Base-by-base conservation (phyloP, 2,888 invertebrate species). In the Euproctis similis region DNA sequence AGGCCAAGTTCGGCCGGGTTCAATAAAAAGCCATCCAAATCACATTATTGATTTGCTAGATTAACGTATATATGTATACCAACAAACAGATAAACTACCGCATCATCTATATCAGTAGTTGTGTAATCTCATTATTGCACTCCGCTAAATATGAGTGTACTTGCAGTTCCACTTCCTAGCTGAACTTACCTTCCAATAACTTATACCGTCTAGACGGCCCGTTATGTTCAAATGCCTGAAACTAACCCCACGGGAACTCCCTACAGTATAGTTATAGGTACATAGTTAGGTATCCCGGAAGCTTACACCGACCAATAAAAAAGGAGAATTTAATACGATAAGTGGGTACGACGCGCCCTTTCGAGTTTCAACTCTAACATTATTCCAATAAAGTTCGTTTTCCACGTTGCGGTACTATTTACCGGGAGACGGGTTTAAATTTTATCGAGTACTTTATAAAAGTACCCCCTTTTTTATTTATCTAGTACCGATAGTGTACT, bases 351-450 rank as follows among this genome's bases (percentile, higher is more conserved):
- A 14, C 16, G 3, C 8, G 13, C 9, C 10, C 1, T 17, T 17
- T n/a, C 16, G 20, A 4, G 8, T 24, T 8, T 23, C 17, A n/a
- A 20, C 20, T 28, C 14, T 21, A 21, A 24, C 25, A 9, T 19
- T 14, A 18, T 33, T 13, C 13, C 19, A 14, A 8, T 26, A 13
- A 16, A 17, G 20, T 19, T 9, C 23, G 8, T 24, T 11, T 34
- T 19, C 12, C 22, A 17, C 14, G 16, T 20, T 11, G n/a, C 26
- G 14, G 9, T 30, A 25, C 9, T 23, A 28, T 34, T 31, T 23
- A n/a, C 8, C n/a, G 28, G n/a, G 30, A 22, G 18, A 22, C 21
- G 31, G 30, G 18, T 30, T 6, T 13, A 25, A 32, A 22, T 36
- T 41, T 24, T 24, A 24, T 32, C 12, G 20, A 22, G 28, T n/a